Evolutionary conservation across 2,797 vertebrate species (phyloP).

Genomic region (Eulemur albifrons): DNA sequence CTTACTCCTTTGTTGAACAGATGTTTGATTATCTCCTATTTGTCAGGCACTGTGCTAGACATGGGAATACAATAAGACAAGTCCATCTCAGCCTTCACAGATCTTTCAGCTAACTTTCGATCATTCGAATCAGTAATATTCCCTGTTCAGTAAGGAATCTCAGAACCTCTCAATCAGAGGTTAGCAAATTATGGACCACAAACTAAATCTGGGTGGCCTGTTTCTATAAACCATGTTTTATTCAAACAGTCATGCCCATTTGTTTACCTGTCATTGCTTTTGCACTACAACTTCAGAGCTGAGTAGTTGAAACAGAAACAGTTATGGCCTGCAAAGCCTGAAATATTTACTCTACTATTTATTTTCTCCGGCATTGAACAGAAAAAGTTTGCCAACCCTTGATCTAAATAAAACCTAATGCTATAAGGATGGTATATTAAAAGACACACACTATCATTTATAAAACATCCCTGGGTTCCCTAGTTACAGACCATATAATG

Average conservation of each 20-base stretch:
- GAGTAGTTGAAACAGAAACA: background rate
- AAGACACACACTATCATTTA: background rate
- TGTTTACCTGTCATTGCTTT: background rate
- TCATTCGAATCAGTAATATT: background rate
- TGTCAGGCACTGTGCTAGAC: background rate
- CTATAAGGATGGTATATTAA: background rate
- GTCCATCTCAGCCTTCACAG: background rate
- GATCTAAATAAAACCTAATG: conserved; percentile 45
- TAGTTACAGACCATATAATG: background rate
- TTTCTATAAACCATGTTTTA: background rate
- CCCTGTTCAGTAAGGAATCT: background rate
- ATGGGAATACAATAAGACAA: background rate
- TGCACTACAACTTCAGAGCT: background rate
- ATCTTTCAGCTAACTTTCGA: background rate
- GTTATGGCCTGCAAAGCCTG: background rate
- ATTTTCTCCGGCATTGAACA: background rate
- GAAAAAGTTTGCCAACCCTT: background rate
- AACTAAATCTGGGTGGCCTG: background rate
- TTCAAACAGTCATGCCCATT: background rate
- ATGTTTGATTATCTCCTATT: background rate
- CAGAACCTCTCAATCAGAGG: background rate
- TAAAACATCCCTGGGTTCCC: background rate
- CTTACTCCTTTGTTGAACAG: background rate
- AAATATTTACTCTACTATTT: background rate
- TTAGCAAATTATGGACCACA: background rate